These are phyloP conservation scores for Anguilla marmorata DNA, from an alignment of 2,797 vertebrate species.

Conservation along the genomic window DNA sequence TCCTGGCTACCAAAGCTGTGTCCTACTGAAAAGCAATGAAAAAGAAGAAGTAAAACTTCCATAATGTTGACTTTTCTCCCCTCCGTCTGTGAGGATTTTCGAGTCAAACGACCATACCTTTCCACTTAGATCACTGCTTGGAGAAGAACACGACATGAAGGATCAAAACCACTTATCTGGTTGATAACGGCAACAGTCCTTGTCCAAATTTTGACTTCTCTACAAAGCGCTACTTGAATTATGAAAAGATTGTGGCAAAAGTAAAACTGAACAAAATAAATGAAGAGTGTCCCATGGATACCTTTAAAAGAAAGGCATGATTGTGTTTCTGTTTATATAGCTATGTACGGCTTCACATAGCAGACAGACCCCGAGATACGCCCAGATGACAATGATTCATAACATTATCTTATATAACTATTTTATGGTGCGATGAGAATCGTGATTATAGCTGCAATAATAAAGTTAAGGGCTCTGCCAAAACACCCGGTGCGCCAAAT, in stretches of 20 bases:
- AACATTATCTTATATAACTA: not conserved
- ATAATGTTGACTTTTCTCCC: not conserved
- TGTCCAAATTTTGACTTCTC: slow-evolving; percentile 63
- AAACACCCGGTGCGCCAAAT: not conserved
- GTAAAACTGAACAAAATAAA: too few relatives aligned
- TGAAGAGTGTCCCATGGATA: too few relatives aligned
- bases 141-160: slow-evolving; percentile 49
- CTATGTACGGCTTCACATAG: not conserved
- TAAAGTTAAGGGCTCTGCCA: not conserved
- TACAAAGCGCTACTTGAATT: slow-evolving; percentile 66
- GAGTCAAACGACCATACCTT: slow-evolving; percentile 43
- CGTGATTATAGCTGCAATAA: not conserved
- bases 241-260: too few relatives aligned
- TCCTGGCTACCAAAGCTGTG: not conserved
- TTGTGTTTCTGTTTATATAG: too few relatives aligned
- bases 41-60: not conserved
- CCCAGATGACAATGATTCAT: not conserved
- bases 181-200: slow-evolving; percentile 50
- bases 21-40: not conserved
- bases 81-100: not conserved
- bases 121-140: slow-evolving; percentile 52
- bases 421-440: not conserved
- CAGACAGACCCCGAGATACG: not conserved
- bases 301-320: too few relatives aligned
- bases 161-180: slow-evolving; percentile 59